These are phyloP conservation scores for Thomomys bottae DNA, from an alignment of 2,113 vertebrate genomes.

Conservation along the genomic window DNA sequence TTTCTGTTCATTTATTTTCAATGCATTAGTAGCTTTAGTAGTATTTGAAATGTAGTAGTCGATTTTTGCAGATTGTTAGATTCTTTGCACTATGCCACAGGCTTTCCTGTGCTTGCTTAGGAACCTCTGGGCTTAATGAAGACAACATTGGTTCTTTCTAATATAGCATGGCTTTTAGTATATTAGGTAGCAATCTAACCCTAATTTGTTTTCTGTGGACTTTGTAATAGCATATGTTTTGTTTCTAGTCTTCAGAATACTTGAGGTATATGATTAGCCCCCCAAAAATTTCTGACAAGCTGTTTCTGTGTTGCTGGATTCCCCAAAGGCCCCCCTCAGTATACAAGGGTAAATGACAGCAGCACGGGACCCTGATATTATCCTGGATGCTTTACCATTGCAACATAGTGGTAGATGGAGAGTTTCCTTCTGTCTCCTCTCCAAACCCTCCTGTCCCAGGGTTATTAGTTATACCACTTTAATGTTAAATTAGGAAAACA, in stretches of 20 bases:
- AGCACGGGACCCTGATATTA: background rate
- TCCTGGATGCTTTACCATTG: background rate
- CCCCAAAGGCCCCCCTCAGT: background rate
- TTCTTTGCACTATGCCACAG: too few relatives aligned
- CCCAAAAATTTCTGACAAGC: conserved; percentile 21
- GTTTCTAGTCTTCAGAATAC: conserved; percentile 43
- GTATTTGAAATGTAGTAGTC: background rate
- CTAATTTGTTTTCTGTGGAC: background rate
- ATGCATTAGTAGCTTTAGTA: conserved; percentile 5
- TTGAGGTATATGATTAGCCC: conserved; percentile 37
- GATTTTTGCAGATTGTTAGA: background rate
- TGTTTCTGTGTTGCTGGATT: background rate
- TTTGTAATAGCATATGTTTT: conserved; percentile 43
- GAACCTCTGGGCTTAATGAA: conserved; percentile 21
- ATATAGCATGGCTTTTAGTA: background rate
- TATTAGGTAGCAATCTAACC: background rate
- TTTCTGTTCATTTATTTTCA: conserved; percentile 18
- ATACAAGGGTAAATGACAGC: background rate
- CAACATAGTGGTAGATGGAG: background rate
- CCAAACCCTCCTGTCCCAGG: conserved; percentile 8
- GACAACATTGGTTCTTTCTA: conserved; percentile 47
- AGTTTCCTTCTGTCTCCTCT: conserved; percentile 26
- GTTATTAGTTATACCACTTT: conserved; percentile 64
- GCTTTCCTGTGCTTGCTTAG: background rate
- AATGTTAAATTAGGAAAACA: conserved; percentile 73